A percentile compares a stretch with the other conserved stretches of the same genome.
phyloP scores from a whole-genome alignment of 2,797 vertebrate genomes.

The Uromys caudimaculatus region DNA sequence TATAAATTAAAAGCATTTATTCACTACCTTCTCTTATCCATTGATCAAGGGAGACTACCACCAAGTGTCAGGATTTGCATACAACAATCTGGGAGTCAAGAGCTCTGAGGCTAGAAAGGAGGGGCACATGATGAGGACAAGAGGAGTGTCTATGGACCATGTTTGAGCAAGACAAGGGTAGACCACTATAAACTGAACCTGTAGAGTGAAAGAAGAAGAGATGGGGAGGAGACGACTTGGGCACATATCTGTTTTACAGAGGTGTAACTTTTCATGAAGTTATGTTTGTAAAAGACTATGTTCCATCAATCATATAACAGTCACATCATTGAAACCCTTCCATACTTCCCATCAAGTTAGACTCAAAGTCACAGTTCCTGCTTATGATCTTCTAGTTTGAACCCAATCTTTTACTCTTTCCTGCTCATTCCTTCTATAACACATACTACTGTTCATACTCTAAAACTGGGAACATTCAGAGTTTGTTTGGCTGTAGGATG shows the following conservation, averaged over 20 bases:
- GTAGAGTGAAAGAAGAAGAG: not conserved
- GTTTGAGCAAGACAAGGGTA: not conserved
- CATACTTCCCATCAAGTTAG: not conserved
- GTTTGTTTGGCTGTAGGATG: not conserved
- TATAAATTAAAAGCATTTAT: not conserved
- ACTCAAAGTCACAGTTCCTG: not conserved
- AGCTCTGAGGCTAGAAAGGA: not conserved
- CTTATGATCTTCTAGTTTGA: not conserved
- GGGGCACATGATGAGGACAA: accelerated
- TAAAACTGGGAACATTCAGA: not conserved
- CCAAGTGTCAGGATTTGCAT: not conserved
- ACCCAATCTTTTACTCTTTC: not conserved
- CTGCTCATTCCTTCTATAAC: not conserved
- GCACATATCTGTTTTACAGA: not conserved
- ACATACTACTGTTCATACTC: accelerated
- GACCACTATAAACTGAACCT: not conserved
- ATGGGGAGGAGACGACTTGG: too few species aligned
- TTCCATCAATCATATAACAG: not conserved
- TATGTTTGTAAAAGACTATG: not conserved
- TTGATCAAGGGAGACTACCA: not conserved
- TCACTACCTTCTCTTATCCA: not conserved
- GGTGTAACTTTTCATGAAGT: not conserved
- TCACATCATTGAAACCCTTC: not conserved
- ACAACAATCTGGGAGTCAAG: not conserved
- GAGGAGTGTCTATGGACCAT: accelerated